These are phyloP conservation scores for Leucania comma DNA, from an alignment of 2,888 invertebrate species.

Conservation along the genomic window DNA sequence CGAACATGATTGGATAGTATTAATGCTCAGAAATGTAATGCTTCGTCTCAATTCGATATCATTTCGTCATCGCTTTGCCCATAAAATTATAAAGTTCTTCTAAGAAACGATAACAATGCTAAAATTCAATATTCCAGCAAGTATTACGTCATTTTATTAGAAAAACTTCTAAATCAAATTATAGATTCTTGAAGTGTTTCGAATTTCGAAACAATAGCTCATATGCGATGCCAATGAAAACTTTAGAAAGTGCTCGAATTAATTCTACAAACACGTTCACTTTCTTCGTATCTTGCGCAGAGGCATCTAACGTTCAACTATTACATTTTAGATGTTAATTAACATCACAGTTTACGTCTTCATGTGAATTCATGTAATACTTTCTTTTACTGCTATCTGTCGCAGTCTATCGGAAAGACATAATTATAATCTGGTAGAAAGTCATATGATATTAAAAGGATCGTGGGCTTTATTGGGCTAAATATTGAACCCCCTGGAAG, in stretches of 20 bases:
- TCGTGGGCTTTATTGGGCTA: background rate
- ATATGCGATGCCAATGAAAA: slow-evolving; percentile 48
- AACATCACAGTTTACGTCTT: slow-evolving; percentile 40
- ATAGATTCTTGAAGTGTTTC: slow-evolving; percentile 39
- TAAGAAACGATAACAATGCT: background rate
- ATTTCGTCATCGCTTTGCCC: slow-evolving; percentile 13
- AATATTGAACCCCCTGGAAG: background rate
- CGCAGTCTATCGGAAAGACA: slow-evolving; percentile 12
- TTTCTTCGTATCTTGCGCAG: slow-evolving; percentile 53
- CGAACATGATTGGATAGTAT: background rate
- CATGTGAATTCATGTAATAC: slow-evolving; percentile 33
- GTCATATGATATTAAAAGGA: background rate
- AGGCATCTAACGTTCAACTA: slow-evolving; percentile 36
- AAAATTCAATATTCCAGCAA: slow-evolving; percentile 10
- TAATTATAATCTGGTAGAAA: slow-evolving; percentile 11
- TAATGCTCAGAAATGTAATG: background rate
- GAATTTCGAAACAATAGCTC: slow-evolving; percentile 59
- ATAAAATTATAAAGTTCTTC: slow-evolving; percentile 17
- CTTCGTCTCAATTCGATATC: background rate
- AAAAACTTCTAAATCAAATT: slow-evolving; percentile 25
- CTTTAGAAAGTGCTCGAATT: slow-evolving; percentile 65
- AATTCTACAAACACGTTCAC: slow-evolving; percentile 62
- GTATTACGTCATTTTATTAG: slow-evolving; percentile 6
- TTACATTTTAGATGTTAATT: slow-evolving; percentile 48
- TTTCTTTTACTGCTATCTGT: slow-evolving; percentile 30